Percentiles rank a stretch among this genome's conserved stretches.
These are phyloP conservation scores for Leuciscus waleckii DNA, from an alignment of 2,797 vertebrate genomes.

Conservation along the genomic window DNA sequence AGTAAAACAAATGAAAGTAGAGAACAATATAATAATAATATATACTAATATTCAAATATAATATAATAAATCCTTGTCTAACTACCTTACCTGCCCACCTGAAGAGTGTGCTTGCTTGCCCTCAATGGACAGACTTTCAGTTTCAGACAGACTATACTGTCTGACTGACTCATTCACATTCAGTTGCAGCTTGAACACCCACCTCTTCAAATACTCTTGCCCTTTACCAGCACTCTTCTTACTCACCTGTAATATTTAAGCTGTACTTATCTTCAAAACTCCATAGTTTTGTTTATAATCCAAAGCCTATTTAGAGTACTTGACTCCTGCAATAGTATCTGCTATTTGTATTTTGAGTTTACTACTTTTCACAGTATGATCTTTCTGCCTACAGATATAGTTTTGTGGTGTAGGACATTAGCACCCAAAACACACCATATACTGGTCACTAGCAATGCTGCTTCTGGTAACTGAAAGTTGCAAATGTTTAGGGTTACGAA, in stretches of 20 bases:
- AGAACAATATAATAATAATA: background rate
- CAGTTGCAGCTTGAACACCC: background rate
- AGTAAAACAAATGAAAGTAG: background rate
- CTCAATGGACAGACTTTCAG: background rate
- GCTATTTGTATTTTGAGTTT: background rate
- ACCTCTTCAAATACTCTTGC: background rate
- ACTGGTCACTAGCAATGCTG: background rate
- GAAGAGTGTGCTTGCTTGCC: background rate
- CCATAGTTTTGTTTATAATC: background rate
- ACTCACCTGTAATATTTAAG: background rate
- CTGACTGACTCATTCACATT: slow-evolving; percentile 8
- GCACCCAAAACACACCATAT: background rate
- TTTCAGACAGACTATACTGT: background rate
- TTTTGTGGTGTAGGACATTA: too few species aligned
- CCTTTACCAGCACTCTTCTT: background rate
- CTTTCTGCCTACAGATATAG: background rate
- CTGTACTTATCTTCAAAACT: background rate
- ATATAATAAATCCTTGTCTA: background rate
- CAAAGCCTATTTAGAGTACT: background rate
- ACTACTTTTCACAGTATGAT: background rate
- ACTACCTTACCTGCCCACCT: background rate
- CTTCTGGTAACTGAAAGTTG: background rate
- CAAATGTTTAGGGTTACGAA: too few species aligned
- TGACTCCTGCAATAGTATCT: background rate
- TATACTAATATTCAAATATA: too few species aligned